These are phyloP conservation scores for Meloidogyne hapla DNA, from an alignment of 1,140 invertebrate genomes.

Conservation along the genomic window DNA sequence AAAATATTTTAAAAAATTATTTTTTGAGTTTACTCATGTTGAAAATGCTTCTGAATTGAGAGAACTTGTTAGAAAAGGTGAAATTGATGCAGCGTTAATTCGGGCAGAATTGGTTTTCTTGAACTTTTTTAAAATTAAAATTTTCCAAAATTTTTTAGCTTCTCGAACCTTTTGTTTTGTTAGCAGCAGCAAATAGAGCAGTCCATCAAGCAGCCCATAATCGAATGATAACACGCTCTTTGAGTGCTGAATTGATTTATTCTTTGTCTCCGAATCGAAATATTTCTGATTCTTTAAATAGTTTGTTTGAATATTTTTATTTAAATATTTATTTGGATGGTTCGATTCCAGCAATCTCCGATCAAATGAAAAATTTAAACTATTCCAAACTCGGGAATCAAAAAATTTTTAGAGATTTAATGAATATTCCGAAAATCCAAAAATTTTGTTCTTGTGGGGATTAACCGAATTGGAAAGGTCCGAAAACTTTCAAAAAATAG, in stretches of 20 bases:
- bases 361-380: too few species aligned
- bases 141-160: conserved; percentile 42
- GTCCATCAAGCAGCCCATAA: conserved; percentile 61
- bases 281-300: conserved; percentile 45
- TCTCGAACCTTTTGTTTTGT: conserved; percentile 55
- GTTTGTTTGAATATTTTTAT: conserved; percentile 33
- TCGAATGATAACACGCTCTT: conserved; percentile 52
- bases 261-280: conserved; percentile 55
- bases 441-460: too few species aligned
- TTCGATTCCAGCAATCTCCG: too few species aligned
- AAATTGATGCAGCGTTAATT: conserved; percentile 58
- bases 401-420: too few species aligned
- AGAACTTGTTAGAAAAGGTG: conserved; percentile 47
- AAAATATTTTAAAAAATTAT: too few species aligned
- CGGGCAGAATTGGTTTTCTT: conserved; percentile 56
- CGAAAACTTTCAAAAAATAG: too few species aligned
- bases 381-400: too few species aligned
- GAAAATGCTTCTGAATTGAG: conserved; percentile 56
- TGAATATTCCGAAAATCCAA: too few species aligned
- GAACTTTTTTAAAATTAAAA: conserved; percentile 21
- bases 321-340: too few species aligned
- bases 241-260: conserved; percentile 58
- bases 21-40: conserved; percentile 49
- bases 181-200: conserved; percentile 59
- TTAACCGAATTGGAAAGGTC: too few species aligned